Evolutionary conservation across 2,113 vertebrate species (phyloP).

Genomic region (Hepsetus odoe): DNA sequence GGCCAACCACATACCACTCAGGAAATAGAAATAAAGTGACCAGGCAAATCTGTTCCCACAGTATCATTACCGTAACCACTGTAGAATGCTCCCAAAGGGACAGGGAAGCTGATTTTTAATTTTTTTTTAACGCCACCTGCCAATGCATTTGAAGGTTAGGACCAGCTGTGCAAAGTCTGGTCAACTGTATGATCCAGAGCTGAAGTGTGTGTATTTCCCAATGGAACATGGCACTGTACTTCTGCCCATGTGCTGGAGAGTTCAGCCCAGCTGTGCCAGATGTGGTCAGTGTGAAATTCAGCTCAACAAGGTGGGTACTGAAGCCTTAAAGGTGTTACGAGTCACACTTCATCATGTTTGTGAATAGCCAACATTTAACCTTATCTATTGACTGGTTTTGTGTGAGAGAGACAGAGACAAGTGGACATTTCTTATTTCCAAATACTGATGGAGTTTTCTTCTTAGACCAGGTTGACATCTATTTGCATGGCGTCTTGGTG

Average conservation of each 20-base stretch:
- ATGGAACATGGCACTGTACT: not conserved
- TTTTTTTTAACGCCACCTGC: not conserved
- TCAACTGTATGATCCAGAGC: not conserved
- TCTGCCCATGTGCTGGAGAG: not conserved
- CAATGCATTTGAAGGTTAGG: not conserved
- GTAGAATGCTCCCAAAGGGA: not conserved
- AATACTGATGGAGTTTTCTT: not conserved
- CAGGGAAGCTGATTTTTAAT: not conserved
- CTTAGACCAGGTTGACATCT: not conserved
- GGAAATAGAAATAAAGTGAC: not conserved
- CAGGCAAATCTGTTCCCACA: not conserved
- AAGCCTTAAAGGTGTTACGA: not conserved
- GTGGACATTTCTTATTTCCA: not conserved
- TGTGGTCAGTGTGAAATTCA: constrained; percentile 7
- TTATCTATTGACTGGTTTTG: not conserved
- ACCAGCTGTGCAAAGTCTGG: constrained; percentile 7
- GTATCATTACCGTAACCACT: not conserved
- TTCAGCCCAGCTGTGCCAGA: not conserved
- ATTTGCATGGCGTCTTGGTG: not conserved
- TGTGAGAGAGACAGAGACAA: not conserved
- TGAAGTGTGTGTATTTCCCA: not conserved
- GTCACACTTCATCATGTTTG: not conserved
- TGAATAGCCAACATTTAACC: not conserved
- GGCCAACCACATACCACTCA: no score
- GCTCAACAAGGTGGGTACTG: not conserved